Evolutionary conservation across 2,888 invertebrate genomes (phyloP), one percentile per base, ranked within the genome.

Genomic region (Bellardia bayeri): DNA sequence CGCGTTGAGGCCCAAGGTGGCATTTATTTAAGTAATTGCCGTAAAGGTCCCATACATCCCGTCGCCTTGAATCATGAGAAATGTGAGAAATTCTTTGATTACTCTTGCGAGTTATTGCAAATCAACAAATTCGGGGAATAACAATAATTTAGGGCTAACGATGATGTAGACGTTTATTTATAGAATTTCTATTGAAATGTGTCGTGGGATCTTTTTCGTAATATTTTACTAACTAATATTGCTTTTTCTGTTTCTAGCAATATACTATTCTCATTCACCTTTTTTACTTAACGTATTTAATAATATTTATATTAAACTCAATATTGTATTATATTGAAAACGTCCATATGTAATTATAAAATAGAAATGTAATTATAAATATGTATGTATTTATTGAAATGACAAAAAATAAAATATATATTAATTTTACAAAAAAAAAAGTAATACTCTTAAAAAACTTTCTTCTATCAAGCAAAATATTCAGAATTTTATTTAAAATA

Each of bases 11-110:
- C 95, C 4, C 94, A 95, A 90, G 97, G 97, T 2, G 98, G 98
- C n/a, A 94, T 95, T 5, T 98, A 98, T 91, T 95, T 98, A 49
- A 96, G 96, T 91, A 97, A 98, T 92, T 97, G 97, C 91, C 94
- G 94, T 86, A 95, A 95, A 90, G 95, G 95, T 0, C 93, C 95
- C 3, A 94, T 95, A 82, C 94, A 94, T 89, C 90, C 93, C 1
- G 94, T 94, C 89, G 96, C 96, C 3, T 94, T 95, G 86, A 94
- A 96, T 90, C 90, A 93, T 51, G 93, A 94, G 3, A 91, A 95
- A 76, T 97, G 97, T 93, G 95, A 96, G 90, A 95, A 94, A 91
- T 93, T 97, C 54, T 97, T 97, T 93, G 94, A 96, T 82, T 94
- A 96, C 85, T 96, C 96, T 58, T 96, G 95, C 90, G 93, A 95